phyloP scores from a whole-genome alignment of 1,140 invertebrate genomes.

The Mycetomoellerius zeteki region DNA sequence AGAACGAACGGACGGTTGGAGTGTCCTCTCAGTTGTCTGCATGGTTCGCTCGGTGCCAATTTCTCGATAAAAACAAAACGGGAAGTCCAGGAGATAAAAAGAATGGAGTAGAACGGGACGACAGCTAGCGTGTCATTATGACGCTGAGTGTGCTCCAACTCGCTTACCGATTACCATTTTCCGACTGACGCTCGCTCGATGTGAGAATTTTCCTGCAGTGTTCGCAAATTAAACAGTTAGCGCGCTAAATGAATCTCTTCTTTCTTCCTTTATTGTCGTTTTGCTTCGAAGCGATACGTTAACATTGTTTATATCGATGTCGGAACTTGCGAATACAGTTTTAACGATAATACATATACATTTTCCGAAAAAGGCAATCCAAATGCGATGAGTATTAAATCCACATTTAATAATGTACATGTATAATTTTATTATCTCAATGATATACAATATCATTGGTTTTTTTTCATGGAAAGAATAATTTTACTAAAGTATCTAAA shows the following conservation, averaged over 20 bases:
- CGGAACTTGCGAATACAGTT: not conserved
- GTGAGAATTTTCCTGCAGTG: conserved; percentile 40
- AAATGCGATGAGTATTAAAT: not conserved
- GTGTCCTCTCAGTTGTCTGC: conserved; percentile 53
- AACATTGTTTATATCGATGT: not conserved
- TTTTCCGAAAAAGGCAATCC: not conserved
- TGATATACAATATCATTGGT: not conserved
- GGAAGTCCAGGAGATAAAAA: not conserved
- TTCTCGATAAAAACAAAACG: conserved; percentile 66
- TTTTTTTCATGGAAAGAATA: too few relatives aligned
- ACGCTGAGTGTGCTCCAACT: conserved; percentile 9
- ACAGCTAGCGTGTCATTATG: conserved; percentile 45
- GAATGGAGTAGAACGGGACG: not conserved
- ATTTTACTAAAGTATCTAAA: too few relatives aligned
- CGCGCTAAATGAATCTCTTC: not conserved
- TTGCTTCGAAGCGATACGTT: conserved; percentile 13
- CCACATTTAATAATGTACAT: not conserved
- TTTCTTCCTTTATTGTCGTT: conserved; percentile 18
- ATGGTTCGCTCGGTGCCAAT: conserved; percentile 66
- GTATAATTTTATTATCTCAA: not conserved
- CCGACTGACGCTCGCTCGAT: conserved; percentile 24
- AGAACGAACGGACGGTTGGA: conserved; percentile 53
- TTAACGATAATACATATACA: too few relatives aligned
- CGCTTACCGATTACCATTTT: conserved; percentile 48
- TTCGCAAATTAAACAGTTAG: conserved; percentile 31